Conservation (phyloP, 1,140 invertebrate species). For the Epicauta chinensis region DNA sequence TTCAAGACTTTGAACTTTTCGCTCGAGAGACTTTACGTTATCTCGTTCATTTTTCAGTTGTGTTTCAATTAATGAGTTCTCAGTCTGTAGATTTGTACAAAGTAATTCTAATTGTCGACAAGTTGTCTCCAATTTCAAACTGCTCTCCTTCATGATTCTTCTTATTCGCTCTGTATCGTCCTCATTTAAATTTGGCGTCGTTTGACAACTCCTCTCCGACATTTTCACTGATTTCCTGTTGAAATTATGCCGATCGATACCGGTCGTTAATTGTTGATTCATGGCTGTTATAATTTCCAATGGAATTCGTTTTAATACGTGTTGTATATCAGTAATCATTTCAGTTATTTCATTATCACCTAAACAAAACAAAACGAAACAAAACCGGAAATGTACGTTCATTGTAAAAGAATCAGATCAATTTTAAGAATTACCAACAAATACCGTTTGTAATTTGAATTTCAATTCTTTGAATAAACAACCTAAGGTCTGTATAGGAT, state of each 20-base stretch:
- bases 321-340: conserved; percentile 37
- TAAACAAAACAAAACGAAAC: conserved; percentile 14
- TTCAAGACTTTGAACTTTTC: conserved; percentile 31
- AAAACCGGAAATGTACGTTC: too few species aligned
- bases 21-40: conserved; percentile 27
- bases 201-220: conserved; percentile 20
- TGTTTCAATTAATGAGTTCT: conserved; percentile 34
- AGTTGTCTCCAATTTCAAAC: conserved; percentile 35
- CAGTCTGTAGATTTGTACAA: conserved; percentile 32
- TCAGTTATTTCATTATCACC: conserved; percentile 33
- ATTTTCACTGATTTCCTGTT: conserved; percentile 5
- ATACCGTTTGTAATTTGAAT: conserved; percentile 23
- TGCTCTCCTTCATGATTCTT: conserved; percentile 35
- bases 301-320: conserved; percentile 36
- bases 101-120: conserved; percentile 37
- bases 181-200: conserved; percentile 5
- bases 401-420: too few species aligned
- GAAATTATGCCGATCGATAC: conserved; percentile 1
- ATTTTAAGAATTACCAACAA: conserved; percentile 33
- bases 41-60: conserved; percentile 31
- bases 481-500: conserved; percentile 38
- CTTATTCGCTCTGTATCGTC: conserved; percentile 30
- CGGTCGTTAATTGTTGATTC: conserved; percentile 6
- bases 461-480: conserved; percentile 38
- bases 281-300: conserved; percentile 34